Evolutionary conservation across 2,888 invertebrate species (phyloP), one percentile per base, ranked within the genome.

Genomic region (Eumacrocentrus americanus): DNA sequence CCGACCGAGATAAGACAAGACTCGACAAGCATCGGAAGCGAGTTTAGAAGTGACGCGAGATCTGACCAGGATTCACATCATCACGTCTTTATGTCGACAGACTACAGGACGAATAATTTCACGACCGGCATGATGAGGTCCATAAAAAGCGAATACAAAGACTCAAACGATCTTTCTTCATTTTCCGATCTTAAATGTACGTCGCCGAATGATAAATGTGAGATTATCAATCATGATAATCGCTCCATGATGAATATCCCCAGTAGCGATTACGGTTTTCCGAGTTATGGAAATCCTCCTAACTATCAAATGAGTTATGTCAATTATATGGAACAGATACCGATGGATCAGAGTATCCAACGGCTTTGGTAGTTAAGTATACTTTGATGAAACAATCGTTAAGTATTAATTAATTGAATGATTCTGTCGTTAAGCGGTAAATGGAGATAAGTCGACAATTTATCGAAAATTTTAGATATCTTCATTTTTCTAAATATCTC

Each of bases 261-360:
- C 0, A 69, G 62, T 46, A 64, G 66, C 23, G 80, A 80, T 23
- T 80, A 74, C 29, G 71, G 68, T 2, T 77, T 70, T 55, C 34
- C 72, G 0, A 78, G 74, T 65, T 80, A 79, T 42, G 52, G 72
- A 16, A 73, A 68, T 14, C 66, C 76, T 2, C 44, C 75, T 0
- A 73, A 71, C 63, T 80, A 80, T 54, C 80, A 75, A 54, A 75
- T 79, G 73, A 74, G 75, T 20, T 80, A 79, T 35, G 72, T 74
- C 2, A 79, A 80, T 64, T 80, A 77, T 42, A 70, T 75, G 65
- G 80, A 81, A 1, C 75, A 76, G 37, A 62, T 73, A 25, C 68
- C 74, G 0, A 67, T 68, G 48, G 79, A 80, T 14, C 79, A 78
- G 58, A 77, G 74, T 61, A 62, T 80, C 18, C 76, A 79, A 52